Evolutionary conservation across 53 echinoderm and acorn worm genomes (phyloP).

Genomic region (Echinometra lucunter): DNA sequence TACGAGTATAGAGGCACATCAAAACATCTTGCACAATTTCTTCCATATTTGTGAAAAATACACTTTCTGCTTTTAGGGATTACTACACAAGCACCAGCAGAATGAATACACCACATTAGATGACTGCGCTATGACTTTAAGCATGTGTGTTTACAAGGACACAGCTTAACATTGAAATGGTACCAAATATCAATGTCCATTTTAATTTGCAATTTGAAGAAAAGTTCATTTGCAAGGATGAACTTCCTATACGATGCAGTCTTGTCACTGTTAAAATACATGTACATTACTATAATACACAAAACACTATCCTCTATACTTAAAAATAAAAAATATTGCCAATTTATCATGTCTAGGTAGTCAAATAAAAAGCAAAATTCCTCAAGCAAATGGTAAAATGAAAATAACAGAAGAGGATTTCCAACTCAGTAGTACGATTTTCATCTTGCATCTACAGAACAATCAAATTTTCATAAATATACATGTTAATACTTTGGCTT

Average conservation of each 20-base stretch:
- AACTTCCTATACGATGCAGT: not conserved
- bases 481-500: constrained; percentile 18
- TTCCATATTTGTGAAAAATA: not conserved
- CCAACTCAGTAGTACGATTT: not conserved
- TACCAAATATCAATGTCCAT: not conserved
- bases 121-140: not conserved
- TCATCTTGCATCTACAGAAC: not conserved
- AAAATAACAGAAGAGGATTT: not conserved
- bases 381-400: not conserved
- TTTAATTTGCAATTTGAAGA: not conserved
- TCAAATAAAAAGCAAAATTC: not conserved
- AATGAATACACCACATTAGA: constrained; percentile 9
- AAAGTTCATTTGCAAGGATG: not conserved
- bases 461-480: constrained; percentile 1
- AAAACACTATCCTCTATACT: not conserved
- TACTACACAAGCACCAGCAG: not conserved
- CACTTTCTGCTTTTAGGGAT: not conserved
- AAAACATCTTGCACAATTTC: not conserved
- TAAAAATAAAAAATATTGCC: not conserved
- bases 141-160: not conserved
- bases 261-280: not conserved
- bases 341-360: not conserved
- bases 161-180: not conserved
- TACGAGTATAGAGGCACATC: not conserved
- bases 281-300: not conserved